Conservation (phyloP, 2,888 invertebrate species). For the Phasia obesa region DNA sequence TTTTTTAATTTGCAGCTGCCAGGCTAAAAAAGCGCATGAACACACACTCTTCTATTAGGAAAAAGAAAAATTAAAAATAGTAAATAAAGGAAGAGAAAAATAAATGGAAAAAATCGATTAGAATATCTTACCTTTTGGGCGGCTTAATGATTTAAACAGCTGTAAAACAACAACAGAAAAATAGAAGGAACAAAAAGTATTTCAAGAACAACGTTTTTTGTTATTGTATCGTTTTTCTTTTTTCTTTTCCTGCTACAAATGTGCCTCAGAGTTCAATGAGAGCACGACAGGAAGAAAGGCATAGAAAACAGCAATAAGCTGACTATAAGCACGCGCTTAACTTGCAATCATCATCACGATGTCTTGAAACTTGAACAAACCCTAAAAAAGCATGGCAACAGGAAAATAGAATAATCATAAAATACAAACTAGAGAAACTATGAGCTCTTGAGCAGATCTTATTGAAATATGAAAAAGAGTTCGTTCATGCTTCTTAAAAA, state of each 20-base stretch:
- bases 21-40: constrained; percentile 40
- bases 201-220: constrained; percentile 61
- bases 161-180: constrained; percentile 33
- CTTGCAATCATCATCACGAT: constrained; percentile 71
- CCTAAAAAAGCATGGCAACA: neutral
- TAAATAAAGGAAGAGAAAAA: constrained; percentile 23
- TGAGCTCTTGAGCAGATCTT: constrained; percentile 1
- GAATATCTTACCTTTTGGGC: constrained; percentile 70
- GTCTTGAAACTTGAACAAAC: constrained; percentile 34
- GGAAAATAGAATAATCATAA: constrained; percentile 9
- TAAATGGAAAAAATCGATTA: constrained; percentile 66
- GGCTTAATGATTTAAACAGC: constrained; percentile 64
- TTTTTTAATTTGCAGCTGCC: constrained; percentile 64
- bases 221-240: too few species aligned
- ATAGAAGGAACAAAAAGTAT: constrained; percentile 15
- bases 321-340: constrained; percentile 70
- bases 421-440: neutral
- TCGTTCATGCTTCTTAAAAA: neutral
- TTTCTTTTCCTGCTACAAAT: constrained; percentile 50
- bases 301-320: constrained; percentile 49
- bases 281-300: constrained; percentile 67
- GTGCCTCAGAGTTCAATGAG: constrained; percentile 69
- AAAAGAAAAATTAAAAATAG: neutral
- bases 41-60: constrained; percentile 16
- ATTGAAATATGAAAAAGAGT: constrained; percentile 23